A percentile compares a stretch with the other conserved stretches of the same genome.
phyloP scores from a whole-genome alignment of 2,113 vertebrate genomes.

The Melanostigma gelatinosum region DNA sequence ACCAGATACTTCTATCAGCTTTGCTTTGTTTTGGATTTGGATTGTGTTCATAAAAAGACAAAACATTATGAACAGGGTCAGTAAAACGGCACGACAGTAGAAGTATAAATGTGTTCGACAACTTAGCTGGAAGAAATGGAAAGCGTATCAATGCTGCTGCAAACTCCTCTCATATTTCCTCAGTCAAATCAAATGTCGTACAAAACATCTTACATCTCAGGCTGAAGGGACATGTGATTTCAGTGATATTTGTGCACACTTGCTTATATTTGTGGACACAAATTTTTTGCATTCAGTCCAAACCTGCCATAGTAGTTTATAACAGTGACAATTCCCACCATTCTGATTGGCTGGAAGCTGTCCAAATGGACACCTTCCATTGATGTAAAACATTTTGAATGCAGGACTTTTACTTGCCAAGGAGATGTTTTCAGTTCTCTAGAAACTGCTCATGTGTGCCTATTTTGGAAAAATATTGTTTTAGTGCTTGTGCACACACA shows the following conservation, averaged over 20 bases:
- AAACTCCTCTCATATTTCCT: background rate
- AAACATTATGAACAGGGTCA: background rate
- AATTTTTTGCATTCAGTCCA: too few relatives aligned
- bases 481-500: too few relatives aligned
- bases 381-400: too few relatives aligned
- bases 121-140: background rate
- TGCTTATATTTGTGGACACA: too few relatives aligned
- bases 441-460: too few relatives aligned
- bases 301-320: too few relatives aligned
- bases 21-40: slow-evolving; percentile 32
- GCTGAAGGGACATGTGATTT: background rate
- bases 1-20: slow-evolving; percentile 22
- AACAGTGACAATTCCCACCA: too few relatives aligned
- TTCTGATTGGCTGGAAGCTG: too few relatives aligned
- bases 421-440: too few relatives aligned
- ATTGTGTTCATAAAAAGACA: background rate
- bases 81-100: background rate
- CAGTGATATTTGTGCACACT: background rate
- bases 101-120: background rate
- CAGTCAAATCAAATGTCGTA: background rate
- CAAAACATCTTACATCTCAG: background rate
- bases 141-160: too few relatives aligned
- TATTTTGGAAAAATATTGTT: too few relatives aligned
- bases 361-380: too few relatives aligned
- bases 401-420: background rate